These are phyloP conservation scores for Iguana delicatissima DNA, from an alignment of 2,797 vertebrate genomes.

Conservation along the genomic window DNA sequence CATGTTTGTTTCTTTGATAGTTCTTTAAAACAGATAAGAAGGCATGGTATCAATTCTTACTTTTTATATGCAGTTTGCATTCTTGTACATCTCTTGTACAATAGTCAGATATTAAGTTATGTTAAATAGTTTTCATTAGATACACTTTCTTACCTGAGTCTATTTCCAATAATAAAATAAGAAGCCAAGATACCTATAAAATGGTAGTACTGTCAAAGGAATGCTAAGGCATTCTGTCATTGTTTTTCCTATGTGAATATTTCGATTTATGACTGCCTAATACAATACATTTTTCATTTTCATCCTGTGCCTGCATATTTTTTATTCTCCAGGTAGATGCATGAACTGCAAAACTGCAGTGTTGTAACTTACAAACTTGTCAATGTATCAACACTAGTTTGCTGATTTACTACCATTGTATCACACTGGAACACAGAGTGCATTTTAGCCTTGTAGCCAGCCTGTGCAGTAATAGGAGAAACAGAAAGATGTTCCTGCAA, in stretches of 20 bases:
- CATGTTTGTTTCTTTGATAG: slow-evolving; percentile 34
- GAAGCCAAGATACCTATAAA: background rate
- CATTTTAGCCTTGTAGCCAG: background rate
- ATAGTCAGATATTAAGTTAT: background rate
- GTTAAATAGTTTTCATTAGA: background rate
- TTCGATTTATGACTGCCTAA: background rate
- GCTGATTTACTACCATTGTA: background rate
- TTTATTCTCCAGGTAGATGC: background rate
- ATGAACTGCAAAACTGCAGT: background rate
- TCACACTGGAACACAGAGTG: background rate
- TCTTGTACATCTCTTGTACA: background rate
- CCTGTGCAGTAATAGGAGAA: background rate
- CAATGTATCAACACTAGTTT: background rate
- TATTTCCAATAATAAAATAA: background rate
- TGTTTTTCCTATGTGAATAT: background rate
- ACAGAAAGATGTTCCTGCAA: background rate
- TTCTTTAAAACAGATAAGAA: slow-evolving; percentile 38
- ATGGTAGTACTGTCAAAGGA: background rate
- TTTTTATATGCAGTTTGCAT: slow-evolving; percentile 2
- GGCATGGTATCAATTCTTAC: accelerated
- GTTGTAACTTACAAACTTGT: background rate
- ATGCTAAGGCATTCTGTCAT: background rate
- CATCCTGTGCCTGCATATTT: background rate
- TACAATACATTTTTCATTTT: background rate
- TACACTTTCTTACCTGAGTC: background rate